Evolutionary conservation across 2,113 vertebrate genomes (phyloP), one percentile per base, ranked within the genome.

Genomic region (Apteryx mantelli): DNA sequence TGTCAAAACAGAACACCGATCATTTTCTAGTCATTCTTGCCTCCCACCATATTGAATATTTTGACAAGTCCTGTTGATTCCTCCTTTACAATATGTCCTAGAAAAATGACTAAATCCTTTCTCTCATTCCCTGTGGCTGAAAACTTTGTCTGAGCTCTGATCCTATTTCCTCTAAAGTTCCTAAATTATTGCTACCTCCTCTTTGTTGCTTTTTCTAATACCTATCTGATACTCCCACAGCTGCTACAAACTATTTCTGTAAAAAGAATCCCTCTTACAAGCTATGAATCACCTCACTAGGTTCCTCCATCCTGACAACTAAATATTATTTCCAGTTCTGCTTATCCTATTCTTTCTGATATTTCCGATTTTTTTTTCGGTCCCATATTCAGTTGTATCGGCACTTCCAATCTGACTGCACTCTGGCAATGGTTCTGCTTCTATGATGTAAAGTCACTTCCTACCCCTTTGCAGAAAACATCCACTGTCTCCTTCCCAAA

Each of bases 11-110:
- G 50, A 82, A 77, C 14, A 70, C 44, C 88, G 82, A 70, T 79
- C 30, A 91, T 77, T 90, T 96, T 88, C 65, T 10, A 97, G 74
- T 80, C 40, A 66, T 78, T 92, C 58, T 94, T 71, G 44, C 88
- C 81, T 95, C 96, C 74, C 53, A 95, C 91, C 36, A 61, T 58
- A 55, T 34, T 36, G 32, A 64, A 42, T 68, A 82, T 79, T 91
- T 80, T 92, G 75, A 58, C 82, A 96, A 86, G 40, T 55, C 84
- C 74, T 82, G 48, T 65, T 91, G 83, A 69, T 65, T 93, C 4
- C 15, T 8, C 5, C 11, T 82, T 88, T 58, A 77, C 19, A 95
- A 28, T 13, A 68, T 4, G 13, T 42, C 56, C 75, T 80, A 53
- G 46, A 77, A 94, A 96, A 80, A 91, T 21, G 87, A 79, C 38